Base-by-base conservation (phyloP, 2,888 invertebrate genomes). In the Junonia oenone region DNA sequence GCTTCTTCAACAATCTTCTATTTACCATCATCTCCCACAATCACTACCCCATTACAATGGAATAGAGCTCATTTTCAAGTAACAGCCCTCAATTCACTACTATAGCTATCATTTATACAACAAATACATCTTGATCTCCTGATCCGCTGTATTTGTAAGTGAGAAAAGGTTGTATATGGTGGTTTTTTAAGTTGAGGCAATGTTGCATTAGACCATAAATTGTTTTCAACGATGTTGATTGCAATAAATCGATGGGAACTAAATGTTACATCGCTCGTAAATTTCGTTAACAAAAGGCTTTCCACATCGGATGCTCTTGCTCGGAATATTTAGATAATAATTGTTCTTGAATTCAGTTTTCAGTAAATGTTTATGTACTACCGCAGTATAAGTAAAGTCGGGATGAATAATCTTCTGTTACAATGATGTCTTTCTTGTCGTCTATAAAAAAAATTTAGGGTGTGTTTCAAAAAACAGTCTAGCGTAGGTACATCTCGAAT, bases 121-220 rank as follows among this genome's bases (percentile, higher is more conserved):
- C 50, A 29, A 55, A 55, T n/a, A 29, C 11, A 19, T 37, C 35
- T 19, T 46, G 55, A 45, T 45, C 51, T 45, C 45, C 46, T 22
- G 37, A 51, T 38, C 17, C 29, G 14, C 19, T 29, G 19, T 45
- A 27, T 22, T 40, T 46, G 17, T 40, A 22, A 13, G 33, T 15
- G 9, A 9, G 29, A n/a, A 8, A 3, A 31, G 51, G 31, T 56
- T 51, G 45, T 51, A 45, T 22, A 50, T 27, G 26, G 35, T 55
- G 45, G 50, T 55, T 22, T 31, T 50, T 38, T 50, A 45, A 45
- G 26, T 27, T 14, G 22, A 27, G n/a, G 26, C 45, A 45, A 49
- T 37, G 45, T 33, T 48, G 26, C 43, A 26, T 43, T 43, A 43
- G 43, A 43, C 43, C 26, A 33, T 54, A 48, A 54, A 55, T 55